These are phyloP conservation scores for Lepidurus arcticus DNA, from an alignment of 1,140 invertebrate species.

Conservation along the genomic window DNA sequence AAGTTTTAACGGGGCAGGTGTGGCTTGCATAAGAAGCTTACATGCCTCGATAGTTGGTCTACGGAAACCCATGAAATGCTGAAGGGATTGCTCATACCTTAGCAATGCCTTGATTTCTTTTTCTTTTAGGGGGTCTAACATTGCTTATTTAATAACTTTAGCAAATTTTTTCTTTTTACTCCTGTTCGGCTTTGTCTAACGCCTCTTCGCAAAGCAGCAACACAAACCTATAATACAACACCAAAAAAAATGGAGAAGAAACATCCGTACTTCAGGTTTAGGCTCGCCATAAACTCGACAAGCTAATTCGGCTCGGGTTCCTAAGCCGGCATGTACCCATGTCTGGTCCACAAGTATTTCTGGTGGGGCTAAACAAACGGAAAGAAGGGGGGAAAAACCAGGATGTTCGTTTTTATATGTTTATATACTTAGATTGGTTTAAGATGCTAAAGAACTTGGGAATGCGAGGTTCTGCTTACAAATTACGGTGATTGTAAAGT, in stretches of 20 bases:
- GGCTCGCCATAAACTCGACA: conserved; percentile 30
- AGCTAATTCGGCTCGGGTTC: conserved; percentile 26
- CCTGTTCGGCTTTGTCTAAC: background rate
- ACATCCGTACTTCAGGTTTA: conserved; percentile 24
- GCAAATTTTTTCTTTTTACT: background rate
- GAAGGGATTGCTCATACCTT: conserved; percentile 10
- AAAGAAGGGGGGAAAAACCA: background rate
- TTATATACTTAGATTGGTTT: background rate
- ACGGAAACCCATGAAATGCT: background rate
- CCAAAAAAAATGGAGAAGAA: background rate
- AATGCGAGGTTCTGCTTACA: background rate
- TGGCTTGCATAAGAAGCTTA: conserved; percentile 5
- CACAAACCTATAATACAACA: background rate
- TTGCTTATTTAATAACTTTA: background rate
- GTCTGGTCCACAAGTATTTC: conserved; percentile 28
- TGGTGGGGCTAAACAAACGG: conserved; percentile 24
- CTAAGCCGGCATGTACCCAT: conserved; percentile 33
- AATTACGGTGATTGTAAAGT: background rate
- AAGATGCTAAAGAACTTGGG: too few relatives aligned
- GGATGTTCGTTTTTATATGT: background rate
- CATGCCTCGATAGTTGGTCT: background rate
- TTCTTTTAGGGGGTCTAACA: background rate
- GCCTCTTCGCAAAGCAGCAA: background rate
- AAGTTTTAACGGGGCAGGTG: background rate
- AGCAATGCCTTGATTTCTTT: background rate